Base-by-base conservation (phyloP, 1,140 invertebrate species). In the Tenebrio molitor region DNA sequence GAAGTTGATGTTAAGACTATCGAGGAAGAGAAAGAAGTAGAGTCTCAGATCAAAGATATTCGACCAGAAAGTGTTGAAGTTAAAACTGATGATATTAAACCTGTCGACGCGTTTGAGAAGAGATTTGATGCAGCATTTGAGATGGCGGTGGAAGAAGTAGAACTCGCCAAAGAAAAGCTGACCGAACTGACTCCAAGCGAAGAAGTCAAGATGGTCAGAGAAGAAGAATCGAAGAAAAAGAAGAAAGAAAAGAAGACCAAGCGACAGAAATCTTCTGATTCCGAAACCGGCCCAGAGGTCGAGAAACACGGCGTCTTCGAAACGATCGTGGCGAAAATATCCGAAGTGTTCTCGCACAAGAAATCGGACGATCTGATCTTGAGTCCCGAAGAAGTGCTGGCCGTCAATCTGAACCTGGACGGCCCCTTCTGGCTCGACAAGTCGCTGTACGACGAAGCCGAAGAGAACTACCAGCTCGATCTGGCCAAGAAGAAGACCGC, bases 351-450 rank as follows among this genome's bases (percentile, higher is more conserved):
- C 42, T 70, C 46, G 10, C 68, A 41, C 34, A 65, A 79, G 71
- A 78, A 74, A 65, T 62, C 74, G 46, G 71, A 77, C 67, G 74
- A 58, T 2, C 42, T 74, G 67, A 41, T 53, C 50, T 50, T 46
- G 29, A n/a, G 29, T 16, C 34, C 62, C 1, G 33, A 67, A 8
- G 39, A 76, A 58, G 29, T 63, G 8, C 19, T 77, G 8, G 73
- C 62, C 7, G 7, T 29, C 10, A 86, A 87, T 82, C 76, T 87
- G 62, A 76, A 78, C 36, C 79, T 83, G 1, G 89, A 91, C 71
- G 76, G 81, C 72, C 83, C 85, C 7, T 89, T 90, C 79, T 91
- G 90, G 89, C 75, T 82, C 0, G 84, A 88, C 10, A 91, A 89
- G 79, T 81, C 83, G 74, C 65, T 84, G 6, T 91, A 91, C 75